These are phyloP conservation scores for Grallaria varia DNA, from an alignment of 2,113 vertebrate species.

Conservation along the genomic window DNA sequence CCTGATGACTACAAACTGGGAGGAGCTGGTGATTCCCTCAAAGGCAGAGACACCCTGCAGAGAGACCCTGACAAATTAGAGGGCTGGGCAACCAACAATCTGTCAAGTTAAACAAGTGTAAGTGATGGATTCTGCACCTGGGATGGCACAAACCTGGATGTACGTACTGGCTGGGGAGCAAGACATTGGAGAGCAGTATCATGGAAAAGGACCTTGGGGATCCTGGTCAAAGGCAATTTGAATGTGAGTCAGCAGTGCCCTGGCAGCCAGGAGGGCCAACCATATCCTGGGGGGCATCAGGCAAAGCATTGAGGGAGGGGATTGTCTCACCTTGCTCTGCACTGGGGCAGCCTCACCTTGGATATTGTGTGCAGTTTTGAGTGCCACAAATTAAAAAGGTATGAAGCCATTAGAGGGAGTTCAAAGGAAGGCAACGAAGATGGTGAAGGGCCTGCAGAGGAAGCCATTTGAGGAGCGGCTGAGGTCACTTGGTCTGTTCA, in stretches of 20 bases:
- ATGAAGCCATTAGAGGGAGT: neutral
- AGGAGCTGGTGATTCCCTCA: neutral
- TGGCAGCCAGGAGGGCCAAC: neutral
- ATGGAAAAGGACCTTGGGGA: neutral
- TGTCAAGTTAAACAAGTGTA: neutral
- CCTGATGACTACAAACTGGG: neutral
- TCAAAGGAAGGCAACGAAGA: neutral
- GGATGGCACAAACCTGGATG: neutral
- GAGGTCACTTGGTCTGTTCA: neutral
- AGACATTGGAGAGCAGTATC: neutral
- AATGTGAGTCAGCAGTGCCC: accelerated
- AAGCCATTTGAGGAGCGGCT: accelerated
- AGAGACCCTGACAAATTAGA: neutral
- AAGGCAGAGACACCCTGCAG: neutral
- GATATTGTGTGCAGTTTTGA: neutral
- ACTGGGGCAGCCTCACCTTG: accelerated
- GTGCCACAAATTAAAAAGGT: accelerated
- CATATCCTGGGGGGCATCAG: accelerated
- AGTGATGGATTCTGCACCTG: neutral
- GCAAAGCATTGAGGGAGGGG: neutral
- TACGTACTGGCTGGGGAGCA: neutral
- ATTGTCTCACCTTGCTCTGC: neutral
- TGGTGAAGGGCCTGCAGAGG: neutral
- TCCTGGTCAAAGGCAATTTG: accelerated
- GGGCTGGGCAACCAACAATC: neutral